Evolutionary conservation across 1,140 invertebrate species (phyloP), one percentile per base, ranked within the genome.

Genomic region (Trigoniulus corallinus): DNA sequence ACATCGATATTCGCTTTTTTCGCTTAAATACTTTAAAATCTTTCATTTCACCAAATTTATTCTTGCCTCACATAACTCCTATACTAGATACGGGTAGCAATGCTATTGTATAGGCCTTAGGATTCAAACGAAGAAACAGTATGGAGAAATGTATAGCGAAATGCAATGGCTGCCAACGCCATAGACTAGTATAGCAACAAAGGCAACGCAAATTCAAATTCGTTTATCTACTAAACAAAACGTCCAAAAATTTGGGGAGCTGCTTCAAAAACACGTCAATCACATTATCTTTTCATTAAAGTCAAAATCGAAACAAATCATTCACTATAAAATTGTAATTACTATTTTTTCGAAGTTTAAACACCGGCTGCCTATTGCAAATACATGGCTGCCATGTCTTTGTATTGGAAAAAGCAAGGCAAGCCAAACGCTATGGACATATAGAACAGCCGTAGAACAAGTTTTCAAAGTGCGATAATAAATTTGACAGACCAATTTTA

Each of bases 351-450:
- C 29, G 29, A 34, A 44, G 4, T 44, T 44, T 7, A 12, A 44
- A 18, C 18, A 39, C 37, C 37, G 4, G 18, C 21, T 18, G 4
- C 42, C 42, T 15, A 49, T 49, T 49, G 21, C 7, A 44, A 44
- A 42, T 49, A 13, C 18, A 51, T 45, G 50, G 50, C 50, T 44
- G 42, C 50, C 50, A 51, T 51, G 24, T 45, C 50, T 51, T 51
- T 44, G 42, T 24, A 44, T 44, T 7, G 7, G 42, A 18, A 44
- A 18, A 44, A 20, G 15, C 29, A 34, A 15, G 29, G 7, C 29
- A 7, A 34, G 7, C 29, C 29, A 7, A 34, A 7, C 7, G 29
- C 29, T 34, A 34, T 34, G 15, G 7, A 7, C 29, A 34, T 7
- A 34, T 34, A 34, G 7, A 34, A 7, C 15, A 34, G 15, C 7